A percentile compares a stretch with the other conserved stretches of the same genome.
Conservation (phyloP, 2,888 invertebrate genomes). For the Drosophila nigricruria region DNA sequence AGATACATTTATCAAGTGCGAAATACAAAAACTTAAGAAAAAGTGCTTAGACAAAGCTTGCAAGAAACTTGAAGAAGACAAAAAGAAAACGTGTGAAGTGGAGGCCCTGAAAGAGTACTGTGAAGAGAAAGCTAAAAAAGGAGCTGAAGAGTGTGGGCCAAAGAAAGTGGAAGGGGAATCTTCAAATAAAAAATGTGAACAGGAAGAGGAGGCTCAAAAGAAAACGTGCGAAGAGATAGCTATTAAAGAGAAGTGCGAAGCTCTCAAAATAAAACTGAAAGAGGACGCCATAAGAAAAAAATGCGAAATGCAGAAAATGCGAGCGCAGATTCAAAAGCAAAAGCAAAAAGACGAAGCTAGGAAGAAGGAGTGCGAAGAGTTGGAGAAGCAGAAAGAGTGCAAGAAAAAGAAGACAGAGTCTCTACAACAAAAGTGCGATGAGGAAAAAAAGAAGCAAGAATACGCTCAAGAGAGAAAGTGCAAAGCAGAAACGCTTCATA, state of each 20-base stretch:
- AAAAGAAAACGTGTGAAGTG: background rate
- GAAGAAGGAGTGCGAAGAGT: background rate
- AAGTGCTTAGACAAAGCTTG: constrained; percentile 3
- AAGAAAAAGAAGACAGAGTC: background rate
- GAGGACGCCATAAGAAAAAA: background rate
- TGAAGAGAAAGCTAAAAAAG: background rate
- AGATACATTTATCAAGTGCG: background rate
- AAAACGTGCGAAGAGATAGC: background rate
- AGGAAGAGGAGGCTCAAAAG: background rate
- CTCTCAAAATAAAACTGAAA: background rate
- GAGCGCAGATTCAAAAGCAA: background rate
- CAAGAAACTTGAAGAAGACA: background rate
- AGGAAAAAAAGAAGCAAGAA: background rate
- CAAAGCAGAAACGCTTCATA: background rate
- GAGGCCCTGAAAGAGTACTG: background rate
- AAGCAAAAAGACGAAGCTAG: background rate
- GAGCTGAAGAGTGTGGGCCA: background rate
- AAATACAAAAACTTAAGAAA: constrained; percentile 4
- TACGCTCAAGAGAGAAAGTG: background rate
- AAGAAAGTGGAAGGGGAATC: background rate
- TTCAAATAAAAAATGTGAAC: background rate
- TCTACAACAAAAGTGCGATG: background rate
- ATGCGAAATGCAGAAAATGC: background rate
- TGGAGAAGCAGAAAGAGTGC: background rate
- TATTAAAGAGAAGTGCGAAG: background rate